Conservation (phyloP, 2,113 vertebrate species). For the Pluvialis apricaria region DNA sequence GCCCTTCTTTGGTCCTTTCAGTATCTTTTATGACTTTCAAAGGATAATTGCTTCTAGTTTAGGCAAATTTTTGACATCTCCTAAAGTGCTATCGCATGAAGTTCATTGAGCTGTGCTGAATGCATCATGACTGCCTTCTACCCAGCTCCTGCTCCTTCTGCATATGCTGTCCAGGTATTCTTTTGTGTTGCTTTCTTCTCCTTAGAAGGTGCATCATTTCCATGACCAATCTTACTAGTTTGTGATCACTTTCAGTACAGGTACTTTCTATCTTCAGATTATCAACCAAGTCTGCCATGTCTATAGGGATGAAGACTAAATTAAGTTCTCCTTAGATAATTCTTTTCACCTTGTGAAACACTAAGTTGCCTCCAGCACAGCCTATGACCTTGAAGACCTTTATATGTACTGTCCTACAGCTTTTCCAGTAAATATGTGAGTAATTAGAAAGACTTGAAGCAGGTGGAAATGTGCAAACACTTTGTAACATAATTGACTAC, state of each 20-base stretch:
- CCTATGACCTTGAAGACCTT: not conserved
- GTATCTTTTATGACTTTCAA: not conserved
- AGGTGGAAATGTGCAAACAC: not conserved
- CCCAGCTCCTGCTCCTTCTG: not conserved
- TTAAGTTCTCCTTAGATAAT: not conserved
- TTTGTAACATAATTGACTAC: not conserved
- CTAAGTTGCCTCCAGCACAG: not conserved
- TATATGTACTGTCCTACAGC: not conserved
- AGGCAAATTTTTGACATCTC: not conserved
- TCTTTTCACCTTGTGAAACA: not conserved
- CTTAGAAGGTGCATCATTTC: not conserved
- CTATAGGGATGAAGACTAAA: not conserved
- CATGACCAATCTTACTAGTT: not conserved
- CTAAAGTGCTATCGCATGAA: not conserved
- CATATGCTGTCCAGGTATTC: not conserved
- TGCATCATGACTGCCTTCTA: not conserved
- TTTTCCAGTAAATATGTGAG: not conserved
- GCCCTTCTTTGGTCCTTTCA: not conserved
- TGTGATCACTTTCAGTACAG: not conserved
- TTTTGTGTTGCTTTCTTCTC: not conserved
- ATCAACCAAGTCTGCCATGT: not conserved
- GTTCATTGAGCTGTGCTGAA: not conserved
- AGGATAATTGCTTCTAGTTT: not conserved
- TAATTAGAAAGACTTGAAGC: not conserved
- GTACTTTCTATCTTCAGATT: not conserved